Percentiles rank a stretch among this genome's conserved stretches.
Conservation (phyloP, 2,797 vertebrate species). For the Luscinia megarhynchos region DNA sequence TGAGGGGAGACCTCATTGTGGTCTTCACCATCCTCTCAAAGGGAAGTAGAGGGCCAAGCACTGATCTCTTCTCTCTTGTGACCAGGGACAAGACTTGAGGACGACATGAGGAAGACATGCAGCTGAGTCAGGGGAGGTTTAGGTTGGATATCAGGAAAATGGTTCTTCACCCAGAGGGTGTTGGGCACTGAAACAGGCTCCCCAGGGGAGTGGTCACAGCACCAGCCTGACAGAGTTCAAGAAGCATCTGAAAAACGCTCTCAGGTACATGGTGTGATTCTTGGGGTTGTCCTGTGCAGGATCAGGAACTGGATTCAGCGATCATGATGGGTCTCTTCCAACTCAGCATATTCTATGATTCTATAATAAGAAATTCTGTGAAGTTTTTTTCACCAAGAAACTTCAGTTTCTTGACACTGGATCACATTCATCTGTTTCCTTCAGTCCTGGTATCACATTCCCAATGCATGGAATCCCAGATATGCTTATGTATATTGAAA, state of each 20-base stretch:
- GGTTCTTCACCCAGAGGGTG: neutral
- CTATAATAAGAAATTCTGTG: neutral
- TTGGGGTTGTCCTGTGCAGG: neutral
- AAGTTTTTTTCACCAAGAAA: neutral
- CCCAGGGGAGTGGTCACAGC: neutral
- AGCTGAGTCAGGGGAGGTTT: neutral
- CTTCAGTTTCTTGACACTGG: neutral
- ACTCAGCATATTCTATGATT: neutral
- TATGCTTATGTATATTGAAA: slow-evolving; percentile 1
- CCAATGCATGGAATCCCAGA: neutral
- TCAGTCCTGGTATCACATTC: neutral
- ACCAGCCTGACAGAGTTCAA: neutral
- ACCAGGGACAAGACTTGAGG: neutral
- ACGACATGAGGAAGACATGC: neutral
- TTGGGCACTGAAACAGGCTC: neutral
- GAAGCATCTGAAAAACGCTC: neutral
- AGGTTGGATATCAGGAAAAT: neutral
- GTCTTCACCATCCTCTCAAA: neutral
- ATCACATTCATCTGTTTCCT: neutral
- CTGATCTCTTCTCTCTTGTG: neutral
- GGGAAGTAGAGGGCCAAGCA: neutral
- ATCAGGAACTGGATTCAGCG: neutral
- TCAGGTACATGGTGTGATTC: neutral
- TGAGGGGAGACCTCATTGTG: neutral
- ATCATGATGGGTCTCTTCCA: neutral